These are phyloP conservation scores for Parelbella ahira DNA, from an alignment of 2,888 invertebrate species.

Conservation along the genomic window DNA sequence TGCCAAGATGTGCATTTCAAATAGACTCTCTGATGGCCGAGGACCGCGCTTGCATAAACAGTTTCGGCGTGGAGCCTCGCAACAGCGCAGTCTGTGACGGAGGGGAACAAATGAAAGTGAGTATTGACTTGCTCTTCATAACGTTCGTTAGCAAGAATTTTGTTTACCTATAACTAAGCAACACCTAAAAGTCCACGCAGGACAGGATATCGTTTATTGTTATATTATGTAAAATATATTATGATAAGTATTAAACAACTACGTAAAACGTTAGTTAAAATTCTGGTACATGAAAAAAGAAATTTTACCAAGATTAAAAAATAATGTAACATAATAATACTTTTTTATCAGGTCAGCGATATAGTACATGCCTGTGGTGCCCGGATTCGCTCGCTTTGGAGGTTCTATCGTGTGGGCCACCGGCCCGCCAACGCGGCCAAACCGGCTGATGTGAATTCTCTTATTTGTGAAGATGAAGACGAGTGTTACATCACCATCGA, in stretches of 20 bases:
- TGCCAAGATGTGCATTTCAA: slow-evolving; percentile 69
- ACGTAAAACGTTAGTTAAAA: no score
- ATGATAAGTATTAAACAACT: no score
- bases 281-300: no score
- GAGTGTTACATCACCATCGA: slow-evolving; percentile 69
- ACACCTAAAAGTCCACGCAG: no score
- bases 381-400: slow-evolving; percentile 67
- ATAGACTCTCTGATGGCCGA: slow-evolving; percentile 65
- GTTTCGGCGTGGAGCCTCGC: slow-evolving; percentile 61
- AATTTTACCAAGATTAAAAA: no score
- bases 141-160: no score
- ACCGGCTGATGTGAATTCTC: slow-evolving; percentile 70
- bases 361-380: slow-evolving; percentile 62
- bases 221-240: no score
- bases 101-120: slow-evolving; percentile 72
- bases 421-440: slow-evolving; percentile 56
- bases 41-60: slow-evolving; percentile 67
- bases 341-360: slow-evolving; percentile 50
- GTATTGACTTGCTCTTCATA: no score
- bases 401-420: slow-evolving; percentile 59
- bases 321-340: no score
- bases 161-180: no score
- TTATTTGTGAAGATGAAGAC: slow-evolving; percentile 70
- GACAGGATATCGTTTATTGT: no score
- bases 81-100: slow-evolving; percentile 55